phyloP scores from a whole-genome alignment of 2,797 vertebrate species.

The Rhinogobio ventralis region DNA sequence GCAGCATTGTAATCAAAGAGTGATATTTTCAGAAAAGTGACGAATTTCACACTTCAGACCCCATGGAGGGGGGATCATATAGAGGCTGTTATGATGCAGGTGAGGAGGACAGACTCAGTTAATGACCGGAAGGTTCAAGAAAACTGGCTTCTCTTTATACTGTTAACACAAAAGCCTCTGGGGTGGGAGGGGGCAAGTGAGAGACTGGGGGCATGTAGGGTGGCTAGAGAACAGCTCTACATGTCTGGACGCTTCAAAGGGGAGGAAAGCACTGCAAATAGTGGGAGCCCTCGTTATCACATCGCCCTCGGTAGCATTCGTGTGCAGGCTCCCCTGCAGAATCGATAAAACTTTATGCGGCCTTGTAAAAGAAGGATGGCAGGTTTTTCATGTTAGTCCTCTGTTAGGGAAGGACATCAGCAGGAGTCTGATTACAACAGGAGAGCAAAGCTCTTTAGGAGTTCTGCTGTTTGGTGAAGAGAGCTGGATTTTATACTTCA shows the following conservation, averaged over 20 bases:
- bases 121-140: conserved; percentile 49
- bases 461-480: conserved; percentile 40
- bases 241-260: conserved; percentile 49
- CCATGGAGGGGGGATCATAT: conserved; percentile 27
- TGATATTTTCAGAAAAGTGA: conserved; percentile 18
- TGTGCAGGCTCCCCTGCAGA: conserved; percentile 56
- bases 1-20: neutral
- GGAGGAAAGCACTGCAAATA: conserved; percentile 41
- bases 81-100: conserved; percentile 28
- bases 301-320: conserved; percentile 46
- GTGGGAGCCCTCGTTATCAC: conserved; percentile 61
- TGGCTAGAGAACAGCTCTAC: conserved; percentile 40
- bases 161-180: conserved; percentile 49
- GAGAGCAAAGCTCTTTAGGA: conserved; percentile 47
- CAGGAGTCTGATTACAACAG: conserved; percentile 61
- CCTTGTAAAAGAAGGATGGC: conserved; percentile 65
- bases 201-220: conserved; percentile 38
- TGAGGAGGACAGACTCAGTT: conserved; percentile 35
- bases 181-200: conserved; percentile 32
- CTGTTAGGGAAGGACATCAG: conserved; percentile 53
- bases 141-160: conserved; percentile 50
- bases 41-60: conserved; percentile 20
- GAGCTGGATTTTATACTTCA: conserved; percentile 37
- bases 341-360: conserved; percentile 66
- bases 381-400: conserved; percentile 63